These are phyloP conservation scores for Helleia helle DNA, from an alignment of 2,888 invertebrate genomes.

Conservation along the genomic window DNA sequence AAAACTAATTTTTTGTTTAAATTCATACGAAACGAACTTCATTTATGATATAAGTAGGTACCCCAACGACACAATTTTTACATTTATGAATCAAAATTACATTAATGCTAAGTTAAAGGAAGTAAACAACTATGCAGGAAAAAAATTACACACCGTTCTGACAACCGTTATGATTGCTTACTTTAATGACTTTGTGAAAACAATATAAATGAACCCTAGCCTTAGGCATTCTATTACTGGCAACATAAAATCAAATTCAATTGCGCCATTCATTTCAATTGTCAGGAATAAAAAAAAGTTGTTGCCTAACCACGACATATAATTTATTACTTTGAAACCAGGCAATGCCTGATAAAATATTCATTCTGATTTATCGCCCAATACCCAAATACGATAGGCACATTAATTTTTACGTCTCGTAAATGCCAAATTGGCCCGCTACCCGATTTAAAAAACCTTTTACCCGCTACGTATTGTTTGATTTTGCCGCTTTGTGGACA, in stretches of 20 bases:
- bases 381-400: slow-evolving; percentile 13
- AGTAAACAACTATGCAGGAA: too few species aligned
- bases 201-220: not conserved
- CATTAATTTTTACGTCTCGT: slow-evolving; percentile 18
- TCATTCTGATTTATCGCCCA: slow-evolving; percentile 15
- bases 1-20: too few species aligned
- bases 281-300: slow-evolving; percentile 1
- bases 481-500: slow-evolving; percentile 11
- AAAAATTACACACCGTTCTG: too few species aligned
- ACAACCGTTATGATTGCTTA: too few species aligned
- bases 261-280: not conserved
- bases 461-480: slow-evolving; percentile 11
- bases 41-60: too few species aligned
- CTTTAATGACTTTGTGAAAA: too few species aligned
- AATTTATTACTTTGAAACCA: slow-evolving; percentile 8
- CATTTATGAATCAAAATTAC: too few species aligned
- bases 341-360: slow-evolving; percentile 12
- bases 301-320: slow-evolving; percentile 7
- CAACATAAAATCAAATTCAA: not conserved
- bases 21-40: too few species aligned
- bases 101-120: too few species aligned
- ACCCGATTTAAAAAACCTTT: slow-evolving; percentile 15
- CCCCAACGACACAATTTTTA: too few species aligned
- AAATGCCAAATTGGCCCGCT: slow-evolving; percentile 16
- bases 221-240: not conserved